Percentiles rank a stretch among this genome's conserved stretches.
Conservation (phyloP, 1,140 invertebrate genomes). For the Neodiprion lecontei region DNA sequence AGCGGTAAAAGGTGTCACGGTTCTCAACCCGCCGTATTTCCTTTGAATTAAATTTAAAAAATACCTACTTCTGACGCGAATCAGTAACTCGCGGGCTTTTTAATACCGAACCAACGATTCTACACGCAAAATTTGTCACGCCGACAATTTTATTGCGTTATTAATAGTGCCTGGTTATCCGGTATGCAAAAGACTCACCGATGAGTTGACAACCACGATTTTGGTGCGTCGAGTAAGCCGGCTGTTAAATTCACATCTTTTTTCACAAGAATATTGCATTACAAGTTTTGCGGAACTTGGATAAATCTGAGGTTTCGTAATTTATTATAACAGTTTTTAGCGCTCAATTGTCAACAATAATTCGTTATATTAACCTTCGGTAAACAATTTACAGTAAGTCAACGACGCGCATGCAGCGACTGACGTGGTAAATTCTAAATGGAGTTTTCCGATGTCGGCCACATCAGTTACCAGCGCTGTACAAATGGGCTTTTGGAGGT, state of each 20-base stretch:
- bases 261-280: not conserved
- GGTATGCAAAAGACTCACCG: too few species aligned
- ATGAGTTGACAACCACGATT: not conserved
- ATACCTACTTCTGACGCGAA: too few species aligned
- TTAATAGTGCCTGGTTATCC: too few species aligned
- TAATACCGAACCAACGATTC: too few species aligned
- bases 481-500: conserved; percentile 28
- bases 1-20: not conserved
- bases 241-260: not conserved
- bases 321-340: not conserved
- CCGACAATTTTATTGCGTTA: too few species aligned
- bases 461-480: conserved; percentile 12
- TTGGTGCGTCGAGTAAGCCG: not conserved
- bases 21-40: not conserved
- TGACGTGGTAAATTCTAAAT: conserved; percentile 13
- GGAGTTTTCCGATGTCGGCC: not conserved
- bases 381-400: conserved; percentile 1
- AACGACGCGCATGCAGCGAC: conserved; percentile 4
- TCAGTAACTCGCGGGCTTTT: too few species aligned
- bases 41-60: too few species aligned
- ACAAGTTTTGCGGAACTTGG: too few species aligned
- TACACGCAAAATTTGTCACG: too few species aligned
- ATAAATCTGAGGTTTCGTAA: too few species aligned
- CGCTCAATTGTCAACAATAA: not conserved
- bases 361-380: not conserved